Conservation (phyloP, 2,888 invertebrate species). For the Stenurella melanura region DNA sequence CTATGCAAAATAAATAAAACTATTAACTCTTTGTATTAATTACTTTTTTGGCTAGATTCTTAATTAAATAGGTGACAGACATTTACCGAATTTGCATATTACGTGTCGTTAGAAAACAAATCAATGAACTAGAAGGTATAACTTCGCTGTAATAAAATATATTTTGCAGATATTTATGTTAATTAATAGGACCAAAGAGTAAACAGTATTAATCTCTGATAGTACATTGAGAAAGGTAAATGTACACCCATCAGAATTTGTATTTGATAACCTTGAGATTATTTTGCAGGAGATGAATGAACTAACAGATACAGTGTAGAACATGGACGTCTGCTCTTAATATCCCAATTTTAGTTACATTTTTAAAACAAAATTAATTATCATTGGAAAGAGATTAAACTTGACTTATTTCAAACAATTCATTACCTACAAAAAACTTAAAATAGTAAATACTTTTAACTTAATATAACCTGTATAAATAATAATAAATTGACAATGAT, state of each 20-base stretch:
- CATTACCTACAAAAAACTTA: too few relatives aligned
- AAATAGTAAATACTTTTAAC: too few relatives aligned
- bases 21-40: background rate
- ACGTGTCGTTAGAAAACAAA: background rate
- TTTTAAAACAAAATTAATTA: background rate
- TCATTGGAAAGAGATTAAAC: too few relatives aligned
- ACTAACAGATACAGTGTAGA: background rate
- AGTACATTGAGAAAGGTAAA: conserved; percentile 10
- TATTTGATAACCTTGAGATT: conserved; percentile 14
- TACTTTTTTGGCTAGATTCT: background rate
- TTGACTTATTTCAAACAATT: too few relatives aligned
- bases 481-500: too few relatives aligned
- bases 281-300: conserved; percentile 14
- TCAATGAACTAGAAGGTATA: background rate
- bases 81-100: background rate
- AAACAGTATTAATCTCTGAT: background rate
- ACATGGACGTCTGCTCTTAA: background rate
- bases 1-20: background rate
- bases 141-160: background rate
- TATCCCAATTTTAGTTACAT: background rate
- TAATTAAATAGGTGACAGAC: background rate
- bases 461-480: too few relatives aligned
- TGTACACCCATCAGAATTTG: conserved; percentile 7
- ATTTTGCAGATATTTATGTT: background rate
- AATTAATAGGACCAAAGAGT: background rate